These are phyloP conservation scores for Charadrius vociferus DNA, from an alignment of 2,113 vertebrate species.

Conservation along the genomic window DNA sequence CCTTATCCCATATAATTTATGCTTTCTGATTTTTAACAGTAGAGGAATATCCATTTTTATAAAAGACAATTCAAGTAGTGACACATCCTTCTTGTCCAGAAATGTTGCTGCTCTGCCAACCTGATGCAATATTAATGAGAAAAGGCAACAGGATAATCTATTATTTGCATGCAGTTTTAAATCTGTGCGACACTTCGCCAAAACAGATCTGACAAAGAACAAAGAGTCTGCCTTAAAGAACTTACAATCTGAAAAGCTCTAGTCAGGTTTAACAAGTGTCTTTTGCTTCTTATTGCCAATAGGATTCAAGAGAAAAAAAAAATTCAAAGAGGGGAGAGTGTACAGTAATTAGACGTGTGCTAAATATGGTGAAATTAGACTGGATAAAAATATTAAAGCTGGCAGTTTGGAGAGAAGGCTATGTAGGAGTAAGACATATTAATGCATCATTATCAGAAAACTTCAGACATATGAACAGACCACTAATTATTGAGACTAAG, in stretches of 20 bases:
- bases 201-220: constrained; percentile 35
- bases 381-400: background rate
- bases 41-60: background rate
- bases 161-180: constrained; percentile 33
- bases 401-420: background rate
- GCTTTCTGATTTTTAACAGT: background rate
- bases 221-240: constrained; percentile 28
- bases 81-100: background rate
- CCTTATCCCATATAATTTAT: background rate
- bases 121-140: constrained; percentile 7
- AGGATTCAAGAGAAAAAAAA: background rate
- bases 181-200: background rate
- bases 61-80: background rate
- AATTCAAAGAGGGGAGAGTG: background rate
- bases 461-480: background rate
- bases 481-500: background rate
- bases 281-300: constrained; percentile 25
- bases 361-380: background rate
- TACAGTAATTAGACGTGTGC: background rate
- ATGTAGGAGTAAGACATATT: background rate
- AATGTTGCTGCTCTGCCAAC: background rate
- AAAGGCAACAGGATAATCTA: constrained; percentile 18
- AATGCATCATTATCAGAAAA: background rate
- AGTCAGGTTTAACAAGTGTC: constrained; percentile 27
- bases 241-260: constrained; percentile 19